Conservation (phyloP, 37 sponge, comb jelly and placozoan species). For the Hexactinellida sp. region DNA sequence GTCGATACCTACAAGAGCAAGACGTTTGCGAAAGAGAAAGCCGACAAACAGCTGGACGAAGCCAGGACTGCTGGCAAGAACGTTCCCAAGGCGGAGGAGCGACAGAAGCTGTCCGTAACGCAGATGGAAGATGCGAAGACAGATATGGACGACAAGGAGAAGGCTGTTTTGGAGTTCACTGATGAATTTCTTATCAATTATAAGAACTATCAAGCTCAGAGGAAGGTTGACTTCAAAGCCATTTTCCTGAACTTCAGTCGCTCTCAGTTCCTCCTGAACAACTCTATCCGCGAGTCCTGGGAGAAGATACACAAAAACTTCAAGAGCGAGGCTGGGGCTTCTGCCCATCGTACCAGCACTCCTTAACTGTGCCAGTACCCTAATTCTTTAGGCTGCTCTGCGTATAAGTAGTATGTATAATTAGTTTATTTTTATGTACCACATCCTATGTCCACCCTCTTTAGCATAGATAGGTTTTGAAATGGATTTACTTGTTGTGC, state of each 20-base stretch:
- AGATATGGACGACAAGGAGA: not conserved
- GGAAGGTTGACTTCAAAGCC: not conserved
- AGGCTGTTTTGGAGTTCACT: not conserved
- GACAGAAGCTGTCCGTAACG: not conserved
- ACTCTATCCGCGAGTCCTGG: not conserved
- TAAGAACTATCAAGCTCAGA: slow-evolving; percentile 1
- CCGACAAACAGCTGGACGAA: not conserved
- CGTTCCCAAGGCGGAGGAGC: not conserved
- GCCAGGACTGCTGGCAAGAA: not conserved
- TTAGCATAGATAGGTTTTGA: not conserved
- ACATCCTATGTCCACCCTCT: not conserved
- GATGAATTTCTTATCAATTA: not conserved
- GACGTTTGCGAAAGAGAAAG: not conserved
- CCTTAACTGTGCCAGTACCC: not conserved
- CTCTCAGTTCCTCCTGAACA: slow-evolving; percentile 8
- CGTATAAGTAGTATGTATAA: not conserved
- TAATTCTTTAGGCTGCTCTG: not conserved
- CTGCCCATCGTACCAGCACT: not conserved
- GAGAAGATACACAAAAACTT: not conserved
- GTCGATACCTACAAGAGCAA: not conserved
- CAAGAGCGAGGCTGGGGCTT: not conserved
- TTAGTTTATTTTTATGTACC: not conserved
- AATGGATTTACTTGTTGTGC: not conserved
- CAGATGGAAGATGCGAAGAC: not conserved
- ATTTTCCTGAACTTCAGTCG: slow-evolving; percentile 14